Evolutionary conservation across 2,113 vertebrate genomes (phyloP).

Genomic region (Hippocampus mohnikei): DNA sequence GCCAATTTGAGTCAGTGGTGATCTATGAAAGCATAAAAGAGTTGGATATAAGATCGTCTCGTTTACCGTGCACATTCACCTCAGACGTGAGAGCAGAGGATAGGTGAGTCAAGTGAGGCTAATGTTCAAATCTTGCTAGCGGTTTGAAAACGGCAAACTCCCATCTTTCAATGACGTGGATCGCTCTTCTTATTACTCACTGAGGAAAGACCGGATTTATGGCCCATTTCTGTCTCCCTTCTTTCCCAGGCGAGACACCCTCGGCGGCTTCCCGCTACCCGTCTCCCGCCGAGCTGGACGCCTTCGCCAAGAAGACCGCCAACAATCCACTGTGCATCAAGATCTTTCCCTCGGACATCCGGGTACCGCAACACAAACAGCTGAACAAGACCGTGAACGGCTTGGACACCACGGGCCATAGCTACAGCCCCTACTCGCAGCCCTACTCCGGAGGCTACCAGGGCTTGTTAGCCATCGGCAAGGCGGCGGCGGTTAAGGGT

Average conservation of each 20-base stretch:
- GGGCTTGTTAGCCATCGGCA: conserved; percentile 85
- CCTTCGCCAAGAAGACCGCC: conserved; percentile 92
- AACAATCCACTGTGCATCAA: conserved; percentile 93
- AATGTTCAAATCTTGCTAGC: too few relatives aligned
- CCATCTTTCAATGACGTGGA: too few relatives aligned
- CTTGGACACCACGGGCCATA: conserved; percentile 87
- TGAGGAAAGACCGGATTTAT: conserved; percentile 4
- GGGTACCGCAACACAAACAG: conserved; percentile 96
- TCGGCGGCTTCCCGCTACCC: conserved; percentile 84
- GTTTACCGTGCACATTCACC: too few relatives aligned
- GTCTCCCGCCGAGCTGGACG: conserved; percentile 91
- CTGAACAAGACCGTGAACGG: conserved; percentile 91
- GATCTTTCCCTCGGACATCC: conserved; percentile 93
- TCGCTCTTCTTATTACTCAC: too few relatives aligned
- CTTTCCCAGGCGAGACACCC: conserved; percentile 76
- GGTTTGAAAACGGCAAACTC: too few relatives aligned
- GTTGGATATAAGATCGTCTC: too few relatives aligned
- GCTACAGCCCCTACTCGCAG: conserved; percentile 81
- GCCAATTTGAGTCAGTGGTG: too few relatives aligned
- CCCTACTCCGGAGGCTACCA: conserved; percentile 79
- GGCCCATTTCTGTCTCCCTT: conserved; percentile 11
- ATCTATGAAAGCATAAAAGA: too few relatives aligned
- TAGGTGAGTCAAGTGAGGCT: too few relatives aligned
- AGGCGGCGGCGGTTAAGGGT: conserved; percentile 74
- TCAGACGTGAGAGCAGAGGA: too few relatives aligned